Percentiles rank a stretch among this genome's conserved stretches.
phyloP scores from a whole-genome alignment of 2,797 vertebrate species.

The Sternarchorhynchus goeldii region DNA sequence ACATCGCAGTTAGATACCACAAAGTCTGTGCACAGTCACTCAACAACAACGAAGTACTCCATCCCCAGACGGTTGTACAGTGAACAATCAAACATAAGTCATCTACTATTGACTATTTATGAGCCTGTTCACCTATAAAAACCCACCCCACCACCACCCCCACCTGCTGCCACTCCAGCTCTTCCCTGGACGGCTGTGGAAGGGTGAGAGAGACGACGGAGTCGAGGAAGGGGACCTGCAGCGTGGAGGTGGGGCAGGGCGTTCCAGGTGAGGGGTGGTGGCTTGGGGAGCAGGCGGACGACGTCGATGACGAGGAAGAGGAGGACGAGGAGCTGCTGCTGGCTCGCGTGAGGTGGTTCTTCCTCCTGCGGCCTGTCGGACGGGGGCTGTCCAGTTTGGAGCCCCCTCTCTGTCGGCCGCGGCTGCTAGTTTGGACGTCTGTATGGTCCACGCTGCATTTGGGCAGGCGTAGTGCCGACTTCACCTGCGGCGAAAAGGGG shows the following conservation, averaged over 20 bases:
- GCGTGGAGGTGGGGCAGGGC: constrained; percentile 57
- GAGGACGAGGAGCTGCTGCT: constrained; percentile 72
- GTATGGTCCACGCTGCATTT: constrained; percentile 63
- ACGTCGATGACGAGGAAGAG: constrained; percentile 72
- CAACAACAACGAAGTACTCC: too few species aligned
- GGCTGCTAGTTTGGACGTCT: constrained; percentile 50
- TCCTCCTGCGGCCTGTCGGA: constrained; percentile 64
- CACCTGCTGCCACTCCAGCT: constrained; percentile 88
- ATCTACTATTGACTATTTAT: too few species aligned
- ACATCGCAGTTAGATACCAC: too few species aligned
- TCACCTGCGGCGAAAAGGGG: constrained; percentile 72
- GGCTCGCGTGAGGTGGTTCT: constrained; percentile 56
- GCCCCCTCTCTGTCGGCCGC: constrained; percentile 38
- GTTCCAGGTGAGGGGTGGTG: constrained; percentile 63
- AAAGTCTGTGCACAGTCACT: too few species aligned
- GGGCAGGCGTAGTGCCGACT: constrained; percentile 85
- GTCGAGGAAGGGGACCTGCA: constrained; percentile 74
- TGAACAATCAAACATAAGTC: too few species aligned
- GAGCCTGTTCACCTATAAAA: neutral
- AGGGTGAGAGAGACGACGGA: constrained; percentile 67
- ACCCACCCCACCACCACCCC: constrained; percentile 29
- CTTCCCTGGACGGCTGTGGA: constrained; percentile 65
- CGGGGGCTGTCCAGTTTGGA: constrained; percentile 54
- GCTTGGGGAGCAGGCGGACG: constrained; percentile 69
- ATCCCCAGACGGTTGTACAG: too few species aligned